phyloP scores from a whole-genome alignment of 2,113 vertebrate genomes.

The Haemorhous mexicanus region DNA sequence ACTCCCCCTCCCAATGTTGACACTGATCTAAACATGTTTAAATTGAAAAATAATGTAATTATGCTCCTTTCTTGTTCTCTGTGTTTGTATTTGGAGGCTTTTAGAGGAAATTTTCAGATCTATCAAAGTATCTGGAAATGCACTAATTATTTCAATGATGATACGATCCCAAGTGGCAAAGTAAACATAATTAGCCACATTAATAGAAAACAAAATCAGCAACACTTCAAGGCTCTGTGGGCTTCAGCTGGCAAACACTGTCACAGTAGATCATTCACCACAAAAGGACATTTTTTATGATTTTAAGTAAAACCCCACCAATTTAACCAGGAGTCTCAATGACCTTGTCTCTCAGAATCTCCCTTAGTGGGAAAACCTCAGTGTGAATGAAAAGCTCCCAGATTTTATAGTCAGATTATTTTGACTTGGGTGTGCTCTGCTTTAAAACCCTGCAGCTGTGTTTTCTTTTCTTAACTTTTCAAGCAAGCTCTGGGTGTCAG shows the following conservation, averaged over 20 bases:
- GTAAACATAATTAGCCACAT: conserved; percentile 7
- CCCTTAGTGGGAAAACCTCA: neutral
- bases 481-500: neutral
- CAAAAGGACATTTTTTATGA: neutral
- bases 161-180: neutral
- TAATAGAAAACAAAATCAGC: conserved; percentile 23
- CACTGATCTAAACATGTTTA: neutral
- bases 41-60: neutral
- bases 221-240: conserved; percentile 2
- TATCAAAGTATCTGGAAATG: neutral
- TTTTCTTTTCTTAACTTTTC: conserved; percentile 17
- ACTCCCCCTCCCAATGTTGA: neutral
- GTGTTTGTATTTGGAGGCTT: neutral
- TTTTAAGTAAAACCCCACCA: neutral
- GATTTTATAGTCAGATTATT: neutral
- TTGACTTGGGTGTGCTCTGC: neutral
- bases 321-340: neutral
- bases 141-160: neutral
- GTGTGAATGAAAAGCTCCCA: neutral
- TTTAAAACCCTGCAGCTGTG: conserved; percentile 28
- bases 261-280: neutral
- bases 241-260: neutral
- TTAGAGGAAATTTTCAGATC: neutral
- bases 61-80: neutral
- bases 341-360: neutral